Base-by-base conservation (phyloP, 2,113 vertebrate species). In the Ciconia maguari region DNA sequence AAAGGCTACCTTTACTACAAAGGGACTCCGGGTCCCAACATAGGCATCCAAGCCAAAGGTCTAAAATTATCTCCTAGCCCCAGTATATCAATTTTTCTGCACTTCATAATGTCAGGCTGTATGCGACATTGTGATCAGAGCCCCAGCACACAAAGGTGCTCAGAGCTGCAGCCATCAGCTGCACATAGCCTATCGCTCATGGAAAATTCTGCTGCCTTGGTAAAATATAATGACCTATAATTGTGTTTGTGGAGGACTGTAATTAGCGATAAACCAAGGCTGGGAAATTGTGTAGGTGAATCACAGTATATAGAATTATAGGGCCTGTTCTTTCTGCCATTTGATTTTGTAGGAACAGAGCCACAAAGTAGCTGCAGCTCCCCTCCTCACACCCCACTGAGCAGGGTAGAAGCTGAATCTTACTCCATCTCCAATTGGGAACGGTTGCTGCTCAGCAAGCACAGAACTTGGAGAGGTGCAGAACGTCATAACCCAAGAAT, bases 231-330 rank as follows among this genome's bases (percentile, higher is more conserved):
- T 83, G 78, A 83, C 34, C 78, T 76, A 9, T 88, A 88, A 96
- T 91, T 95, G 75, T 83, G 49, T 72, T 91, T 74, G 38, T 68
- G 49, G 58, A 77, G 87, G 42, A 65, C 42, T 95, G 85, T 46
- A 95, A 96, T 96, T 90, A 96, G 34, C 0, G 0, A 76, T 77
- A 94, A 94, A 83, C n/a, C 49, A 90, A 76, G 54, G 90, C 81
- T 58, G 22, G 66, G 70, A 85, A 84, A 77, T 46, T 6, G 10
- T 83, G 92, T 92, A 91, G 78, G 87, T 90, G 90, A 96, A 86
- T 74, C 94, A 76, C 32, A 88, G 58, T 85, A 76, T 90, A 51
- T 24, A n/a, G 93, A 96, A 96, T 94, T 96, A 91, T 6, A 95
- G 71, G 36, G 21, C 75, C 66, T 70, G 46, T 41, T 83, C 70